Base-by-base conservation (phyloP, 2,888 invertebrate species). In the Amphimallon solstitiale region DNA sequence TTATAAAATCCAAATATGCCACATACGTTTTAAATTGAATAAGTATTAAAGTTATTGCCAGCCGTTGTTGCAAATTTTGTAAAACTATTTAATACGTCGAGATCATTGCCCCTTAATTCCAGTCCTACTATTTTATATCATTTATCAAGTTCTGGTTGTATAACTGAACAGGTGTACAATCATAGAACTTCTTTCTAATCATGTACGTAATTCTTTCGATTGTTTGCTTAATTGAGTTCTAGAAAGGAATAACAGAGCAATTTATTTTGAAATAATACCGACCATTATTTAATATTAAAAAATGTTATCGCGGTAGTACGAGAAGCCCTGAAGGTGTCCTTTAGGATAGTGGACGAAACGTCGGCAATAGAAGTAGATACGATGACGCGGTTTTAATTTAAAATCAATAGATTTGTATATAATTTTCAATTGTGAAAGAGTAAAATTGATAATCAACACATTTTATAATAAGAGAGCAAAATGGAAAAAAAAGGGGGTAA, bases 81-180 rank as follows among this genome's bases (percentile, higher is more conserved):
- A 79, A 95, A 98, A 83, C 97, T 97, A 69, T 90, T 88, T 17
- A 98, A 81, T 0, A 98, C 95, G 0, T 92, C 92, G 1, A 89
- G 89, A 80, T 98, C 97, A 77, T 95, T 90, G 12, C 95, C 93
- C 78, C 91, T 87, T 73, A 96, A 86, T 84, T 98, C 97, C 66
- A 98, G 79, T 80, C 94, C 92, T 6, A 98, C 84, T 74, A 87
- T 87, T 81, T 91, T 92, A 77, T 89, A 97, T 38, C 98, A 84
- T 80, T 91, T 93, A 76, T 95, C 95, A 5, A 85, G 78, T 78
- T 88, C 87, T 10, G 54, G 14, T 45, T 49, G 56, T 14, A 19
- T 14, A 15, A 35, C 7, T 38, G 66, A 34, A n/a, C 23, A 49
- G 15, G 21, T 59, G 21, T 43, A 61, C 3, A 35, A 15, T 12